These are phyloP conservation scores for Matsumurasca onukii DNA, from an alignment of 1,140 invertebrate genomes.

Conservation along the genomic window DNA sequence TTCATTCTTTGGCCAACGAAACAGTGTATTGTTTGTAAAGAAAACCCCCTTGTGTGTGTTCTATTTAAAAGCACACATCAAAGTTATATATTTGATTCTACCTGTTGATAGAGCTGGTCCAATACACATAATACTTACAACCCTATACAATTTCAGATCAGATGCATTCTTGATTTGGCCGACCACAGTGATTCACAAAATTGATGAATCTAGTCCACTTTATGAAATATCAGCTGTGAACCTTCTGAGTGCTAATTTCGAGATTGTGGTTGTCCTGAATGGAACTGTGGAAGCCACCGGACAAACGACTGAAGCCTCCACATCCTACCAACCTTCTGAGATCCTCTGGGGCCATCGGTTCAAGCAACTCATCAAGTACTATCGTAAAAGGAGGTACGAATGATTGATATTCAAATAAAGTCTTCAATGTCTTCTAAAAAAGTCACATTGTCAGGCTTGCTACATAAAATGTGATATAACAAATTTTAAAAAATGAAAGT, in stretches of 20 bases:
- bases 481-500: too few species aligned
- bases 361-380: constrained; percentile 65
- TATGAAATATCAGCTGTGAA: constrained; percentile 58
- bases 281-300: constrained; percentile 78
- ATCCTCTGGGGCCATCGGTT: constrained; percentile 86
- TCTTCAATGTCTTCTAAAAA: too few species aligned
- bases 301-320: constrained; percentile 68
- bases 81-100: too few species aligned
- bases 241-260: constrained; percentile 68
- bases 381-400: constrained; percentile 64
- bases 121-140: too few species aligned
- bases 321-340: constrained; percentile 80
- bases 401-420: too few species aligned
- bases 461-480: too few species aligned
- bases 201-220: constrained; percentile 57
- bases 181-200: constrained; percentile 53
- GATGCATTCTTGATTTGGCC: constrained; percentile 63
- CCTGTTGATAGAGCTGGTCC: too few species aligned
- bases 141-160: constrained; percentile 46
- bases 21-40: too few species aligned
- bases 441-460: too few species aligned
- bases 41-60: too few species aligned
- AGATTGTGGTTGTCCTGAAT: constrained; percentile 83
- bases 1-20: too few species aligned
- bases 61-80: too few species aligned